Conservation (phyloP, 2,888 invertebrate genomes). For the Barypeithes pellucidus region DNA sequence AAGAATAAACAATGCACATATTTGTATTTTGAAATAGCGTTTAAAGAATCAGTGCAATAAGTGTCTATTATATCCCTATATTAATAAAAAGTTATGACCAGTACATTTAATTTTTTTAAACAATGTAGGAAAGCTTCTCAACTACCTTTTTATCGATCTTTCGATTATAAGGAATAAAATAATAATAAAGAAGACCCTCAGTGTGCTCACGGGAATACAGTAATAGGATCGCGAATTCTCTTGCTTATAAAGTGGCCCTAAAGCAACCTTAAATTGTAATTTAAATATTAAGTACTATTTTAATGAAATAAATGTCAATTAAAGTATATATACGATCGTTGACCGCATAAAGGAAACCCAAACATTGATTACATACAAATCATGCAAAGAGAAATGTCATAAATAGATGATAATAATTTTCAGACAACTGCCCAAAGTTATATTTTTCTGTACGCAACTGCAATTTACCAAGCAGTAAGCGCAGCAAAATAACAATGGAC, state of each 20-base stretch:
- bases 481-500: too few species aligned
- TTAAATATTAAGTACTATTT: neutral
- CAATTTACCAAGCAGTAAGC: too few species aligned
- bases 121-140: neutral
- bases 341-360: too few species aligned
- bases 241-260: neutral
- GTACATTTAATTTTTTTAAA: neutral
- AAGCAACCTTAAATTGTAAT: neutral
- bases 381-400: too few species aligned
- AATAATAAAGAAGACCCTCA: neutral
- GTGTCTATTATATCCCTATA: neutral
- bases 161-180: conserved; percentile 7
- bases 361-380: too few species aligned
- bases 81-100: neutral
- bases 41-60: too few species aligned
- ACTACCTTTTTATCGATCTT: neutral
- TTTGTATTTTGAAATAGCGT: too few species aligned
- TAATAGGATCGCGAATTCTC: neutral
- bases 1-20: too few species aligned
- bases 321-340: too few species aligned
- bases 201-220: neutral
- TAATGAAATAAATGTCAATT: neutral
- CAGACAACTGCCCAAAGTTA: too few species aligned
- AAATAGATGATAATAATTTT: too few species aligned
- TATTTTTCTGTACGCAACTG: too few species aligned